A percentile compares a stretch with the other conserved stretches of the same genome.
These are phyloP conservation scores for Tapirus terrestris DNA, from an alignment of 2,113 vertebrate species.

Conservation along the genomic window DNA sequence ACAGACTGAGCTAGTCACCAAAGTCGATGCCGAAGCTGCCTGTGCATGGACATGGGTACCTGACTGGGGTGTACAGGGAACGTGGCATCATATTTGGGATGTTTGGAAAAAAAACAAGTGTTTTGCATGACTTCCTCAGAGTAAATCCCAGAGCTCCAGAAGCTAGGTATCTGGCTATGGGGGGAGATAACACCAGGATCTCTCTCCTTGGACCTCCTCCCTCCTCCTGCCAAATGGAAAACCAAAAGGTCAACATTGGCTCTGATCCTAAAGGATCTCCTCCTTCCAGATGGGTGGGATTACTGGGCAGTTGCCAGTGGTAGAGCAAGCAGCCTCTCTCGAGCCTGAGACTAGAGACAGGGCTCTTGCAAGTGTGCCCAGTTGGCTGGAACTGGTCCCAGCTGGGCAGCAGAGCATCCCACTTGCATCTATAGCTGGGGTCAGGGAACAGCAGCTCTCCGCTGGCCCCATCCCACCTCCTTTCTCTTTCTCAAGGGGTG, in stretches of 20 bases:
- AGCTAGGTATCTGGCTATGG: background rate
- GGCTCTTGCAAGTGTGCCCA: background rate
- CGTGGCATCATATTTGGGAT: background rate
- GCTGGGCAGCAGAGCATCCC: background rate
- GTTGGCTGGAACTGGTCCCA: background rate
- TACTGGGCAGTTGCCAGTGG: background rate
- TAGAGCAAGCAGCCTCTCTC: background rate
- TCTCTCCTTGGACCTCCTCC: background rate
- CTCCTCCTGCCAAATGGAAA: slow-evolving; percentile 49
- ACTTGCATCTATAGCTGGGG: background rate
- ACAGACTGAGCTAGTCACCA: background rate
- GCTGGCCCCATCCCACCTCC: background rate
- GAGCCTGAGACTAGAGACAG: background rate
- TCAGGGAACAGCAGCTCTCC: background rate
- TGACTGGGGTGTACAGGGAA: background rate
- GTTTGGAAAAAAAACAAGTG: background rate
- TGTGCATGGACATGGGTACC: background rate
- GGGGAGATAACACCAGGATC: background rate
- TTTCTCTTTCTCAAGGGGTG: background rate
- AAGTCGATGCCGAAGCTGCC: background rate
- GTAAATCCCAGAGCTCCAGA: slow-evolving; percentile 1
- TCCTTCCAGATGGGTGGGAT: slow-evolving; percentile 14
- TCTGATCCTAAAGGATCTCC: background rate
- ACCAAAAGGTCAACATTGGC: slow-evolving; percentile 51
- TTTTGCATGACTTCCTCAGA: background rate